Conservation (phyloP, 2,888 invertebrate species). For the Drosophila nr. perissopoda region DNA sequence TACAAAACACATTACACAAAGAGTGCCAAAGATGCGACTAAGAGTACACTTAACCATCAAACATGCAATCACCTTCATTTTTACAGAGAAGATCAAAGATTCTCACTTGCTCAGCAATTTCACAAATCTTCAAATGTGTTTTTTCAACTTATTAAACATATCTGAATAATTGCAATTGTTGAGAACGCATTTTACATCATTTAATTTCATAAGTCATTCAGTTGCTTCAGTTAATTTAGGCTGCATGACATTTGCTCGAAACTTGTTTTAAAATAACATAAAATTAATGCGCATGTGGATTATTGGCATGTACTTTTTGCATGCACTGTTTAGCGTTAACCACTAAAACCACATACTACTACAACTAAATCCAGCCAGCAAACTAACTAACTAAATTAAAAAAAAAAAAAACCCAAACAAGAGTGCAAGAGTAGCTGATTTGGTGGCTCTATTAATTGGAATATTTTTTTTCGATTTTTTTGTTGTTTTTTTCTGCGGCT, state of each 20-base stretch:
- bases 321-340: slow-evolving; percentile 61
- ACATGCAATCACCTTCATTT: slow-evolving; percentile 18
- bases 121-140: neutral
- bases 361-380: slow-evolving; percentile 52
- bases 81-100: neutral
- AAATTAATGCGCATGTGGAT: slow-evolving; percentile 60
- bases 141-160: neutral
- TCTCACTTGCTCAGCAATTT: slow-evolving; percentile 1
- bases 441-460: slow-evolving; percentile 60
- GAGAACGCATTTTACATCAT: slow-evolving; percentile 12
- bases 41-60: slow-evolving; percentile 20
- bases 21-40: slow-evolving; percentile 68
- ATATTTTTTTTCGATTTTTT: slow-evolving; percentile 39
- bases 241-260: slow-evolving; percentile 42
- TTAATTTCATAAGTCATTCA: slow-evolving; percentile 23
- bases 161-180: slow-evolving; percentile 14
- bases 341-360: slow-evolving; percentile 31
- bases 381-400: slow-evolving; percentile 41
- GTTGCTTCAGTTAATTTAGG: slow-evolving; percentile 17
- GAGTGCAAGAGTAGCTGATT: slow-evolving; percentile 9
- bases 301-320: slow-evolving; percentile 72
- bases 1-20: slow-evolving; percentile 38
- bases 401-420: slow-evolving; percentile 12
- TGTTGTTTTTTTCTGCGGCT: slow-evolving; percentile 28
- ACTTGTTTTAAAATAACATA: neutral